phyloP scores from a whole-genome alignment of 2,888 invertebrate genomes.

The Heteromyza rotundicornis region DNA sequence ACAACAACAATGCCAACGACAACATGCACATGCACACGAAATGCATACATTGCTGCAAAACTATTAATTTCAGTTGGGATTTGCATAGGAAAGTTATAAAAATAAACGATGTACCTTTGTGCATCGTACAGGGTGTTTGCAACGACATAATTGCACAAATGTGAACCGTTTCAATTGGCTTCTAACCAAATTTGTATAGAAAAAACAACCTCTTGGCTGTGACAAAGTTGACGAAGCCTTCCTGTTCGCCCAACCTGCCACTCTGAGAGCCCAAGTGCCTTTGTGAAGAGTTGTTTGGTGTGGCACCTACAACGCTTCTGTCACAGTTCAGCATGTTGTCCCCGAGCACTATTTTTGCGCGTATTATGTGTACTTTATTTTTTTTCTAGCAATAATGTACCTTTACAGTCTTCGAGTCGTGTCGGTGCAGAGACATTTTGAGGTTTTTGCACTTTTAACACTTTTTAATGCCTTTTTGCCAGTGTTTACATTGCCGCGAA shows the following conservation, averaged over 20 bases:
- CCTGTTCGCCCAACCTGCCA: neutral
- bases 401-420: too few relatives aligned
- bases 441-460: conserved; percentile 19
- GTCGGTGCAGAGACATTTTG: neutral
- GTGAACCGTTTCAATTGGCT: too few relatives aligned
- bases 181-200: too few relatives aligned
- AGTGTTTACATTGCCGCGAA: neutral
- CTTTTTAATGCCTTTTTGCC: neutral
- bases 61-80: conserved; percentile 4
- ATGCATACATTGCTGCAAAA: neutral
- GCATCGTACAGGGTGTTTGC: neutral
- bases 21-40: neutral
- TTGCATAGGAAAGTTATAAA: neutral
- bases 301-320: too few relatives aligned
- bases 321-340: too few relatives aligned
- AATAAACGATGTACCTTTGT: neutral
- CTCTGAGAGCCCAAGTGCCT: neutral
- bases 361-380: too few relatives aligned
- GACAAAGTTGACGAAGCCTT: too few relatives aligned
- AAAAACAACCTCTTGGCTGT: too few relatives aligned
- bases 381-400: too few relatives aligned
- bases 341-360: too few relatives aligned
- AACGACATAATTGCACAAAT: too few relatives aligned
- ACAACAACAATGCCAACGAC: neutral
- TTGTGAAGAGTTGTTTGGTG: neutral